phyloP scores from a whole-genome alignment of 2,113 vertebrate genomes.

The Nettapus auritus region DNA sequence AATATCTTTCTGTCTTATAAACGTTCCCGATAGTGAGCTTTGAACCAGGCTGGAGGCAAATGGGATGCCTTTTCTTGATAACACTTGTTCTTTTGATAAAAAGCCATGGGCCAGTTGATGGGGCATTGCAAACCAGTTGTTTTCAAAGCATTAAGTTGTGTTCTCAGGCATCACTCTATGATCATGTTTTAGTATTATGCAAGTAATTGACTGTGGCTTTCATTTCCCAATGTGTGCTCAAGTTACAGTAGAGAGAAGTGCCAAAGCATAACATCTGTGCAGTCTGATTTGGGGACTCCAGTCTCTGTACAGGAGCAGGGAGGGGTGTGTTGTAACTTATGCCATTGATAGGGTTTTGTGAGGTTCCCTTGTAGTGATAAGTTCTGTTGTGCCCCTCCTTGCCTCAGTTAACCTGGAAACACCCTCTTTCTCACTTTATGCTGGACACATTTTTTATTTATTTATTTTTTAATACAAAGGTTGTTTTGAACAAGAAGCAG shows the following conservation, averaged over 20 bases:
- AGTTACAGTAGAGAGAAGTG: background rate
- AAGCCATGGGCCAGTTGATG: background rate
- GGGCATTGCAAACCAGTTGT: background rate
- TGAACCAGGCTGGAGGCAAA: background rate
- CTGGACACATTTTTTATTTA: background rate
- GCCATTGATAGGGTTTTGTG: background rate
- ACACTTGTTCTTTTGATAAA: background rate
- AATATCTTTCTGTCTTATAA: background rate
- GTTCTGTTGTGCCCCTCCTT: background rate
- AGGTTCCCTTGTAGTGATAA: background rate
- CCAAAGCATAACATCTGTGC: background rate
- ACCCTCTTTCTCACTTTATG: background rate
- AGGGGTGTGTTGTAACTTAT: background rate
- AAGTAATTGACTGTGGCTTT: background rate
- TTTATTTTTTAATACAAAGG: background rate
- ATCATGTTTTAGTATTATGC: background rate
- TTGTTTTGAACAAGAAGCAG: background rate
- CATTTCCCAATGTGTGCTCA: background rate
- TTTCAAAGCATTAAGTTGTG: background rate
- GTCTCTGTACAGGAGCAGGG: fast-evolving
- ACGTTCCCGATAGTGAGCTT: background rate
- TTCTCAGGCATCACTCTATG: background rate
- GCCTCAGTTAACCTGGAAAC: background rate
- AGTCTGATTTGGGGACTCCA: background rate
- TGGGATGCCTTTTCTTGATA: background rate